Percentiles rank a stretch among this genome's conserved stretches.
These are phyloP conservation scores for Drosophila rubida DNA, from an alignment of 2,888 invertebrate species.

Conservation along the genomic window DNA sequence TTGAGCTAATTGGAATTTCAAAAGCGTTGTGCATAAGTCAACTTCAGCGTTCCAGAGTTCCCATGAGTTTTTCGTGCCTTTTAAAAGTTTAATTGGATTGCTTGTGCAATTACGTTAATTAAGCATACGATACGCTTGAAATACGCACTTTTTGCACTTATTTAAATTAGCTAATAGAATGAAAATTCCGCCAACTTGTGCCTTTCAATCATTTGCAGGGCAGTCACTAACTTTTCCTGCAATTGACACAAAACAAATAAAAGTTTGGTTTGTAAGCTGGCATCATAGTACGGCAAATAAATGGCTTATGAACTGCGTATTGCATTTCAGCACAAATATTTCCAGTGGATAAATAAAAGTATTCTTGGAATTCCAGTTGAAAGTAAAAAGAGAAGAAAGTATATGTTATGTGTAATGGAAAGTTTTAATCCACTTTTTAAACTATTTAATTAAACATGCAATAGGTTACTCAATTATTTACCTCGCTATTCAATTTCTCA, in stretches of 20 bases:
- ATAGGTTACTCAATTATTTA: too few relatives aligned
- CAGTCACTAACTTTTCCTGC: background rate
- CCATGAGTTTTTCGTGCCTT: conserved; percentile 33
- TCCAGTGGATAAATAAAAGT: background rate
- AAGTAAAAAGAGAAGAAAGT: too few relatives aligned
- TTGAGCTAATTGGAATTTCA: conserved; percentile 57
- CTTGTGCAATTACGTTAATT: conserved; percentile 63
- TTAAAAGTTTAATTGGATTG: conserved; percentile 58
- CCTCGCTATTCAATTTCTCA: conserved; percentile 1
- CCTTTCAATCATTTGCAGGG: conserved; percentile 16
- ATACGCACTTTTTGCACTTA: conserved; percentile 25
- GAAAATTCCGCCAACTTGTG: conserved; percentile 15
- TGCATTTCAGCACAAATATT: background rate
- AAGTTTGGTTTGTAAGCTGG: background rate
- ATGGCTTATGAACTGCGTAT: background rate
- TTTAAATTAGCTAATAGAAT: conserved; percentile 52
- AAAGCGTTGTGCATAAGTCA: conserved; percentile 44
- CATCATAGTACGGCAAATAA: background rate
- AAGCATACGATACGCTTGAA: conserved; percentile 48
- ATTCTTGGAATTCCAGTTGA: background rate
- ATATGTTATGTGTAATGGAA: background rate
- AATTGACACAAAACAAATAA: background rate
- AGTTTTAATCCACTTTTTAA: too few relatives aligned
- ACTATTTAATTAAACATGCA: background rate
- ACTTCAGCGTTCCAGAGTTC: conserved; percentile 32